Conservation (phyloP, 2,113 vertebrate species). For the Eubucco bourcierii region DNA sequence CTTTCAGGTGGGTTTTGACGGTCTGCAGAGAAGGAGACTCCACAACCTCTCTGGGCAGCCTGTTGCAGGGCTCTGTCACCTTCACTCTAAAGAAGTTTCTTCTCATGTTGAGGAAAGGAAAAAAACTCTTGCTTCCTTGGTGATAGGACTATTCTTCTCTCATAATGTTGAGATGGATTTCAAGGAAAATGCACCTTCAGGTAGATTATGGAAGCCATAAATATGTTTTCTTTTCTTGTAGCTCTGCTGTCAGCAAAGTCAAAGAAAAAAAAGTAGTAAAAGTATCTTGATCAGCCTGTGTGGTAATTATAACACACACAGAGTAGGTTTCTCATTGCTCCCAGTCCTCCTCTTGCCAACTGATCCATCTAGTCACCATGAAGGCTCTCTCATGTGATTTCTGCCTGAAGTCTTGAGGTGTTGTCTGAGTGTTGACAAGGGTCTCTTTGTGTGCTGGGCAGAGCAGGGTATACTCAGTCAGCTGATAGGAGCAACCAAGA, state of each 20-base stretch:
- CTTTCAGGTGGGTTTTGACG: too few species aligned
- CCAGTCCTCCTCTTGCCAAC: not conserved
- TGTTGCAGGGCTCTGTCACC: too few species aligned
- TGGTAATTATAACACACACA: not conserved
- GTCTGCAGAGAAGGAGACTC: too few species aligned
- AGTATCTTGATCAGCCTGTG: not conserved
- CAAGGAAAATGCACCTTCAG: not conserved
- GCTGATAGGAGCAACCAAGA: not conserved
- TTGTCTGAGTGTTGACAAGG: slow-evolving; percentile 3
- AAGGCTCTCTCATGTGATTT: slow-evolving; percentile 33
- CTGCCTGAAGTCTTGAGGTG: not conserved
- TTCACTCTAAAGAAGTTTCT: too few species aligned
- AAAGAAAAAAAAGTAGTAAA: not conserved
- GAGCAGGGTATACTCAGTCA: not conserved
- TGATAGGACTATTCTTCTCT: not conserved
- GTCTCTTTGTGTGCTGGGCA: not conserved
- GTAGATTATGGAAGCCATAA: not conserved
- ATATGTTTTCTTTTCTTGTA: too few species aligned
- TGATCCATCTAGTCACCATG: not conserved
- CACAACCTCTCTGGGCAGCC: too few species aligned
- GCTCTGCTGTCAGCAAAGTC: not conserved
- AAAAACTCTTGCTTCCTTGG: not conserved
- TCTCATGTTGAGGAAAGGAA: not conserved
- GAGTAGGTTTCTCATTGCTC: not conserved
- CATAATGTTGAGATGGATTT: not conserved